Base-by-base conservation (phyloP, 1,140 invertebrate species). In the Drosophila nigrodunni region DNA sequence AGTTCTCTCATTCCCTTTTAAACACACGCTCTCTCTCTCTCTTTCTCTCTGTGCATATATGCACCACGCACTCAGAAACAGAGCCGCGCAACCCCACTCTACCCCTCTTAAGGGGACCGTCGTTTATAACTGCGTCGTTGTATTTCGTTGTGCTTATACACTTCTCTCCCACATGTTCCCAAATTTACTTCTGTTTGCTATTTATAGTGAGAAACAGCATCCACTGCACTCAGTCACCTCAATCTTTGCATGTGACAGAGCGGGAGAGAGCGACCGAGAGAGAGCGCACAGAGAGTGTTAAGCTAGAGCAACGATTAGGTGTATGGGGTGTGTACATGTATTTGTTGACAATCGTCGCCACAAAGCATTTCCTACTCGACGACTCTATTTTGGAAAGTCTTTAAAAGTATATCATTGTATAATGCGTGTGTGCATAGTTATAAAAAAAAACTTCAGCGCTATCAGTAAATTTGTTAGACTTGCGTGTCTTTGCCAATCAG, bases 151-250 rank as follows among this genome's bases (percentile, higher is more conserved):
- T 73, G 34, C 25, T 61, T 58, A 25, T 35, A 65, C 54, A 49
- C 18, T 55, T 68, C 43, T 47, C 59, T 15, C 74, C 59, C 74
- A 77, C 82, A 77, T 87, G 71, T 73, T 68, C 44, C 68, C 66
- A 58, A 79, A 80, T 88, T 83, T 74, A 88, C 76, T 77, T 88
- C 74, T 73, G 61, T 76, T 82, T 77, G 76, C 82, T 86, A 86
- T 86, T 86, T 77, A 74, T 86, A 88, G 83, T 15, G 25, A 59
- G 49, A 44, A 35, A 39, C 74, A 62, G 46, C 69, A 64, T 70
- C 50, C 50, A 34, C 30, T 47, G 47, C 43, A 59, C 37, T 13
- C 39, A 62, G 49, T 13, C 21, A n/a, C 15, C 52, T 11, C 11
- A 46, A 30, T 34, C 25, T 25, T 37, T 47, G 64, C 30, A 13